phyloP scores from a whole-genome alignment of 1,140 invertebrate genomes.

The Maconellicoccus hirsutus region DNA sequence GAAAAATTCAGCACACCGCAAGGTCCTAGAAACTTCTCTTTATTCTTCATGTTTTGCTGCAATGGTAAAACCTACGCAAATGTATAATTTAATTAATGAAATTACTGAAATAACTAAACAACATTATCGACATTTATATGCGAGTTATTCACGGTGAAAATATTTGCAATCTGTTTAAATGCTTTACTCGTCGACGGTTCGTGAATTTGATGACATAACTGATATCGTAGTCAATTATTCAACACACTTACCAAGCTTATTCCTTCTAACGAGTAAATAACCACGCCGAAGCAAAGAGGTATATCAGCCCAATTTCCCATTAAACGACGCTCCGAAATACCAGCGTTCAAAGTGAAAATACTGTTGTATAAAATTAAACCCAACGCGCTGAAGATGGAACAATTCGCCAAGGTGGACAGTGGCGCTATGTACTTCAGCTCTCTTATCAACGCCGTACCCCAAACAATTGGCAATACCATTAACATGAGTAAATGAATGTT shows the following conservation, averaged over 20 bases:
- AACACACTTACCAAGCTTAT: constrained; percentile 52
- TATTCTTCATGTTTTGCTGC: constrained; percentile 77
- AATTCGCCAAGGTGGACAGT: constrained; percentile 75
- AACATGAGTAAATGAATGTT: constrained; percentile 59
- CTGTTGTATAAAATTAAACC: constrained; percentile 67
- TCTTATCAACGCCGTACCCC: constrained; percentile 60
- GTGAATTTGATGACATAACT: not conserved
- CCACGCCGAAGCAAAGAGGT: constrained; percentile 76
- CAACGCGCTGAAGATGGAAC: constrained; percentile 56
- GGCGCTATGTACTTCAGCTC: constrained; percentile 75
- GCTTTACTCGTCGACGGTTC: no score
- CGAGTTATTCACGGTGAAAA: no score
- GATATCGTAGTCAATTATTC: not conserved
- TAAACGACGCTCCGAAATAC: constrained; percentile 24
- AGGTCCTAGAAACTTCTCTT: constrained; percentile 61
- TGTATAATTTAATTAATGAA: no score
- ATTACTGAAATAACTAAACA: no score
- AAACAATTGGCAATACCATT: constrained; percentile 52
- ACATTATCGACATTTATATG: no score
- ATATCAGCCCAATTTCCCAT: constrained; percentile 45
- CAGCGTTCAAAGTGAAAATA: constrained; percentile 26
- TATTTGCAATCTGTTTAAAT: no score
- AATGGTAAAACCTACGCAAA: constrained; percentile 58
- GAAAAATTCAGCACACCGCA: constrained; percentile 77
- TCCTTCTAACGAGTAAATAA: constrained; percentile 78